A percentile compares a stretch with the other conserved stretches of the same genome.
phyloP scores from a whole-genome alignment of 64 coral and sea anemone genomes.

The Orbicella faveolata region DNA sequence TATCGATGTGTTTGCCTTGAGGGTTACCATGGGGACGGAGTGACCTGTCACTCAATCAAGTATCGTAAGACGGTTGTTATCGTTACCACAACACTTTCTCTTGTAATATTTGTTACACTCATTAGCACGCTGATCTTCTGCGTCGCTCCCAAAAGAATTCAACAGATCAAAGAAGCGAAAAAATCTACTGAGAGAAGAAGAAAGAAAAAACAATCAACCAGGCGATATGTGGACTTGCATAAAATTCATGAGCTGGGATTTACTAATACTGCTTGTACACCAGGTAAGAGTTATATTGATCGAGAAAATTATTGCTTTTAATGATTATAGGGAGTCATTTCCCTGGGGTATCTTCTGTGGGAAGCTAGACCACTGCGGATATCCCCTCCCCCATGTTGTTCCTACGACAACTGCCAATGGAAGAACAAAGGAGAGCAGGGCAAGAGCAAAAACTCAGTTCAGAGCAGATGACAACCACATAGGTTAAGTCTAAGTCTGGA shows the following conservation, averaged over 20 bases:
- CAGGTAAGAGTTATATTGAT: neutral
- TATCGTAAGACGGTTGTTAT: neutral
- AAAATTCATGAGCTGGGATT: slow-evolving; percentile 5
- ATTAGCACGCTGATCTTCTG: neutral
- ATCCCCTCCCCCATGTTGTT: too few species aligned
- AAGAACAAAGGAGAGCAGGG: too few species aligned
- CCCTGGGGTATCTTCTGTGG: too few species aligned
- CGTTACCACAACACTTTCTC: neutral
- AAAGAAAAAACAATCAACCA: slow-evolving; percentile 14
- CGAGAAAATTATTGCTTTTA: too few species aligned
- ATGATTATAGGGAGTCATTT: too few species aligned
- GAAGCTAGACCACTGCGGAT: too few species aligned
- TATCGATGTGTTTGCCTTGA: neutral
- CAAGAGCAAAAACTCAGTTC: too few species aligned
- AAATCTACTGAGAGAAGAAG: neutral
- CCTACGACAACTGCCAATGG: too few species aligned
- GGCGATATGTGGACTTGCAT: slow-evolving; percentile 22
- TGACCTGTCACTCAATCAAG: neutral
- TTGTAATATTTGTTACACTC: neutral
- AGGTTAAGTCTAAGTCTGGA: too few species aligned
- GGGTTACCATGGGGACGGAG: slow-evolving; percentile 4
- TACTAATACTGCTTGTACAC: slow-evolving; percentile 6
- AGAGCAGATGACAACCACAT: too few species aligned
- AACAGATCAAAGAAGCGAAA: neutral
- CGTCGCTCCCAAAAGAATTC: neutral